Evolutionary conservation across 2,797 vertebrate species (phyloP).

Genomic region (Danio kyathit): DNA sequence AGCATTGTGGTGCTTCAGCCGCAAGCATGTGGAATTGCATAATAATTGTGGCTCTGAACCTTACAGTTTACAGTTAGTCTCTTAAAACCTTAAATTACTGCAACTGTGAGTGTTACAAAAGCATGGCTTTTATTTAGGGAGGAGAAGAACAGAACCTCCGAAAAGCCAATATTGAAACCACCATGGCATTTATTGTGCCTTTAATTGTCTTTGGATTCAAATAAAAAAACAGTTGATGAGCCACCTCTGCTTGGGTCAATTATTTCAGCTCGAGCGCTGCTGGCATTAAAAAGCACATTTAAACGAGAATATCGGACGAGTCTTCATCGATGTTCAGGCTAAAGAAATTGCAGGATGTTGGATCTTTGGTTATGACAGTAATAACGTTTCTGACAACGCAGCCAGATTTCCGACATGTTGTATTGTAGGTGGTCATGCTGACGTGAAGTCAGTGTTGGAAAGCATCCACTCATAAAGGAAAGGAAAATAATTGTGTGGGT

Average conservation of each 20-base stretch:
- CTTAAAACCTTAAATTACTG: slow-evolving; percentile 76
- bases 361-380: slow-evolving; percentile 52
- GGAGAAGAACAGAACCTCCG: slow-evolving; percentile 56
- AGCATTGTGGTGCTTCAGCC: slow-evolving; percentile 62
- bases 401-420: slow-evolving; percentile 62
- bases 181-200: slow-evolving; percentile 67
- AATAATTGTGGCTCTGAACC: slow-evolving; percentile 74
- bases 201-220: slow-evolving; percentile 75
- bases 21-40: slow-evolving; percentile 72
- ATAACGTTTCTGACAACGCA: slow-evolving; percentile 23
- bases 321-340: slow-evolving; percentile 54
- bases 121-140: slow-evolving; percentile 74
- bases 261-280: slow-evolving; percentile 63
- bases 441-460: slow-evolving; percentile 69
- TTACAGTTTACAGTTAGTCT: slow-evolving; percentile 76
- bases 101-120: slow-evolving; percentile 73
- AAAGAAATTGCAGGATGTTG: slow-evolving; percentile 51
- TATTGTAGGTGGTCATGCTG: slow-evolving; percentile 56
- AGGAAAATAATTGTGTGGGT: slow-evolving; percentile 78
- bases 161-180: slow-evolving; percentile 68
- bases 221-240: slow-evolving; percentile 73
- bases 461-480: slow-evolving; percentile 69
- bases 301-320: slow-evolving; percentile 50
- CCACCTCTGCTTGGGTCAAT: slow-evolving; percentile 69
- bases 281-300: slow-evolving; percentile 53